Evolutionary conservation across 2,888 invertebrate species (phyloP), one percentile per base, ranked within the genome.

Genomic region (Brachylomia viminalis): DNA sequence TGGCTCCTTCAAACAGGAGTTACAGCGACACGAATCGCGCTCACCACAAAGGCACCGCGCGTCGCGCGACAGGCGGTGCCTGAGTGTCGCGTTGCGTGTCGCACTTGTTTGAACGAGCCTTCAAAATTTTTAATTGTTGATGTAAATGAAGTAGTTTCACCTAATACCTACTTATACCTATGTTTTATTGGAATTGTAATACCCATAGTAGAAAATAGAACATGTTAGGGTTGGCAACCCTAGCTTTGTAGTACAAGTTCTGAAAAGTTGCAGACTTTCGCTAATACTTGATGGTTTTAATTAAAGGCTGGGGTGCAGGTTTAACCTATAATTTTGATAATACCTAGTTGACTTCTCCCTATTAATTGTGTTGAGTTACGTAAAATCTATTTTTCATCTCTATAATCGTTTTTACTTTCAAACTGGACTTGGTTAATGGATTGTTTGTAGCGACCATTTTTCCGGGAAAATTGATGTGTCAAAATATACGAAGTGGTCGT

Each of bases 211-310:
- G 11, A 67, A 33, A 33, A n/a, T 33, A 11, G 20, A 59, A 59
- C 5, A 33, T 27, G 15, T 1, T 30, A 11, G 3, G 8, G 2
- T 54, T 23, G 47, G 7, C 75, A 77, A 52, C 81, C 77, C 81
- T 77, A 64, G 11, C 0, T 56, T 30, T 27, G 42, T 49, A 47
- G 62, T 33, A 74, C 17, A 75, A 72, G 68, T 76, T 67, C 11
- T 23, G 11, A 77, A 75, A 58, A 79, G 59, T 72, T 62, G 33
- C 58, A 61, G 72, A 80, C 70, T 86, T 80, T 82, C 47, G 52
- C 59, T 79, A 82, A 64, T 78, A 79, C 72, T 78, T 72, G 65
- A 75, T 83, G 79, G 76, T 76, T 85, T 82, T 85, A 86, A 87
- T 85, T 86, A 83, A 85, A 79, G 61, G 66, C 56, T 17, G 42